Base-by-base conservation (phyloP, 2,797 vertebrate genomes). In the Odontamblyopus lacepedii region DNA sequence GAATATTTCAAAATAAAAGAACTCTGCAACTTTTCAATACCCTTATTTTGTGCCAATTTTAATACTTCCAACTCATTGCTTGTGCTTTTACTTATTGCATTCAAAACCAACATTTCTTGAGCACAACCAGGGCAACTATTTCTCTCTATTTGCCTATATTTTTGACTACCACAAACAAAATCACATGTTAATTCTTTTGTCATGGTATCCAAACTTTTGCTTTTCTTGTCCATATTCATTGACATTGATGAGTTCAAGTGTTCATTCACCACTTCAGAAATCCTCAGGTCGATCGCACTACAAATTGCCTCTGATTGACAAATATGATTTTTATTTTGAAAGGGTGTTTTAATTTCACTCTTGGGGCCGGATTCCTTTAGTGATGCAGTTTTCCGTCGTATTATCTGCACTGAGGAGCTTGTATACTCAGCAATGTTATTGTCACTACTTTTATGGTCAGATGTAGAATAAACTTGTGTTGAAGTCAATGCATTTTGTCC, bases 241-340 rank as follows among this genome's bases (percentile, higher is more conserved):
- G 57, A 69, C 56, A 85, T 5, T 32, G 90, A 87, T 73, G 82
- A 29, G 18, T 77, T 80, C 67, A 90, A 66, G 62, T 93, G 91
- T 75, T 93, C 91, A 74, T 91, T 91, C 44, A 94, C 91, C 63
- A 94, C 90, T 81, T 94, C 90, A 13, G 93, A 92, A 74, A 95
- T 95, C 70, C 93, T 92, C 63, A 91, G 80, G 83, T 94, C 93
- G 79, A 94, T 92, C 32, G 90, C 83, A 6, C 80, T 88, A 41
- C 87, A 89, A 65, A 92, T 92, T 29, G 85, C 84, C 59, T 90
- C 84, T 11, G 89, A 90, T 62, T 81, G 88, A 70, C 79, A 77
- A 3, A 30, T 1, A 48, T 82, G 79, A 56, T 79, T 82, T 62
- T 61, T 67, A 59, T 19, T 70, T 62, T 79, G 82, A 41, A 78